Evolutionary conservation across 2,113 vertebrate genomes (phyloP).

Genomic region (Nesogale talazaci): DNA sequence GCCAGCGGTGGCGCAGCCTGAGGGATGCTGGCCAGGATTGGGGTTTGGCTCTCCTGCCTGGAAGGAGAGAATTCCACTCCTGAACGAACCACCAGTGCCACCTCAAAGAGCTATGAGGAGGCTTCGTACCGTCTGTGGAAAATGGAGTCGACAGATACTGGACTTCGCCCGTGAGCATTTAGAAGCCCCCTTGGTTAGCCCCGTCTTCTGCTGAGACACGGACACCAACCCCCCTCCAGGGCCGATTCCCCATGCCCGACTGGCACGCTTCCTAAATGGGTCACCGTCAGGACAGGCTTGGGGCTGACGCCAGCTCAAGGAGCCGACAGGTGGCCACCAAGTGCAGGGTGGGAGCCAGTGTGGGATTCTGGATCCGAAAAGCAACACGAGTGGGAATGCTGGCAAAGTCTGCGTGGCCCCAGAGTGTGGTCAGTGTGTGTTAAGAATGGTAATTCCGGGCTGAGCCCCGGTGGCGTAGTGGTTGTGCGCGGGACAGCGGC

Average conservation of each 20-base stretch:
- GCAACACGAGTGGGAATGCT: neutral
- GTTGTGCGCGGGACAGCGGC: too few relatives aligned
- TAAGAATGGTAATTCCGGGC: accelerated
- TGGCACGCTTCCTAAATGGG: neutral
- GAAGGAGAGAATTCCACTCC: neutral
- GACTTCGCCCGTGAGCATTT: too few relatives aligned
- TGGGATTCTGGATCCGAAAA: neutral
- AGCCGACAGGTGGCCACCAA: accelerated
- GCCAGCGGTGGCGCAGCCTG: neutral
- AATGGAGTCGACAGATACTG: too few relatives aligned
- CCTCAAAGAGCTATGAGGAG: neutral
- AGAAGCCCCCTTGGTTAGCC: too few relatives aligned
- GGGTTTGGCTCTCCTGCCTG: neutral
- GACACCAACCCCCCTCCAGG: neutral
- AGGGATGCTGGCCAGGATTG: neutral
- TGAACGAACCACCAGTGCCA: neutral
- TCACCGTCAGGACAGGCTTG: neutral
- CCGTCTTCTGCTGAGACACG: neutral
- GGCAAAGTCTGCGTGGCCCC: neutral
- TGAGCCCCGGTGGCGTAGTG: too few relatives aligned
- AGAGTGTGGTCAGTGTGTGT: neutral
- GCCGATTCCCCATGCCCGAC: neutral
- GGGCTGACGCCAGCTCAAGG: neutral
- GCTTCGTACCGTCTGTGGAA: too few relatives aligned
- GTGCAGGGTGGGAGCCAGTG: neutral